Base-by-base conservation (phyloP, 2,888 invertebrate genomes). In the Synanthedon myopaeformis region DNA sequence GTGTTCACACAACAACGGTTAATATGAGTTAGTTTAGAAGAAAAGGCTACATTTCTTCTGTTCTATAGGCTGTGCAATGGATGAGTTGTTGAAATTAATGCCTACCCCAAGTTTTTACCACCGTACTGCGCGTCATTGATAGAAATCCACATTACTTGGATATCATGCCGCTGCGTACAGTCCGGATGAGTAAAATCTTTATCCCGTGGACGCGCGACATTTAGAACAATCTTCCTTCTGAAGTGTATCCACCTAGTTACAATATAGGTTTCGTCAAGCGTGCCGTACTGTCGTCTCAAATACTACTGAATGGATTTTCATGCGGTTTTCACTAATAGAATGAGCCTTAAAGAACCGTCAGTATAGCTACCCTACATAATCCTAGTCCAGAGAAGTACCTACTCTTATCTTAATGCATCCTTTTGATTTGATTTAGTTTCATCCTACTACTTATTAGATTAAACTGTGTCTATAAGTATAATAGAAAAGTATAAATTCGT, bases 401-500 rank as follows among this genome's bases (percentile, higher is more conserved):
- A 23, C 23, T 23, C 23, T 23, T 23, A 23, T 3, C 23, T 23
- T 28, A 3, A 35, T 35, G 2, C 35, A 35, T 10, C 6, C 35
- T 35, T 35, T 35, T 35, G 8, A 2, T 10, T 8, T 35, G 35
- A 35, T 35, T 35, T 35, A 8, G 35, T 35, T 35, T 35, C 35
- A 3, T 35, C 35, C 35, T 35, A 35, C 35, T 35, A 35, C 35
- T 35, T 35, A 10, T 35, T 35, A 35, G 8, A 35, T 35, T 35
- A 35, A 35, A 35, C 35, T 35, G 35, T 35, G 35, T 35, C 35
- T 35, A 35, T 17, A n/a, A n/a, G n/a, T 35, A 50, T n/a, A 50
- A 50, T 50, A n/a, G 19, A 45, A 51, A 53, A 51, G 51, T 53
- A 54, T 51, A 53, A 53, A 53, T 53, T 53, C 53, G 51, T 51